Evolutionary conservation across 2,888 invertebrate species (phyloP), one percentile per base, ranked within the genome.

Genomic region (Scelioninae gen. 2): DNA sequence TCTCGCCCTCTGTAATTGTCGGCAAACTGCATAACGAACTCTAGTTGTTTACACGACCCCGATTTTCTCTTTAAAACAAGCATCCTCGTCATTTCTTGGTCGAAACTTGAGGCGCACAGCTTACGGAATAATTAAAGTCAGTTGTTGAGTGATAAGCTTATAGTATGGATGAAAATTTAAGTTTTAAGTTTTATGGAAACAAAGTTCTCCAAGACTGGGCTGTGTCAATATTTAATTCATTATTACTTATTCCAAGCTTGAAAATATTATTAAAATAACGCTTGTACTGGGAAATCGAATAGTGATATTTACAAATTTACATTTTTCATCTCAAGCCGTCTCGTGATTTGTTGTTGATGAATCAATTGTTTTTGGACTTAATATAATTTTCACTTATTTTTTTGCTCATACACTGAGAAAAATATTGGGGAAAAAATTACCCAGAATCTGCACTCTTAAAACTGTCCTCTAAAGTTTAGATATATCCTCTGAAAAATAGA

Each of bases 61-160:
- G 16, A 69, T 69, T 69, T 68, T 55, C 55, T 41, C 41, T 61
- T 69, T 41, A 61, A 61, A 61, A 69, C 69, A 69, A 61, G 61
- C 61, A 61, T 69, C 41, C 61, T 69, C 61, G 41, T 69, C 61
- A 55, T 69, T 53, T 61, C 69, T 69, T 61, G 55, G 61, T 41
- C 15, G 46, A 18, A 50, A 69, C 61, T 69, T 55, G 58, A 63
- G 55, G 55, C 39, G 19, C 50, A 25, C 60, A 25, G 39, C 50
- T 60, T 55, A 55, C 55, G 25, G 61, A 61, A 69, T 69, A 55
- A 69, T 69, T 69, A 55, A 69, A 63, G 61, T 13, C 28, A 19
- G 61, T 69, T 63, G 45, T 60, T 45, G 39, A 35, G 35, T 48
- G 41, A 55, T 35, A 55, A 46, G 69, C 61, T 39, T 52, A 35